Evolutionary conservation across 2,113 vertebrate species (phyloP), one percentile per base, ranked within the genome.

Genomic region (Gobius niger): DNA sequence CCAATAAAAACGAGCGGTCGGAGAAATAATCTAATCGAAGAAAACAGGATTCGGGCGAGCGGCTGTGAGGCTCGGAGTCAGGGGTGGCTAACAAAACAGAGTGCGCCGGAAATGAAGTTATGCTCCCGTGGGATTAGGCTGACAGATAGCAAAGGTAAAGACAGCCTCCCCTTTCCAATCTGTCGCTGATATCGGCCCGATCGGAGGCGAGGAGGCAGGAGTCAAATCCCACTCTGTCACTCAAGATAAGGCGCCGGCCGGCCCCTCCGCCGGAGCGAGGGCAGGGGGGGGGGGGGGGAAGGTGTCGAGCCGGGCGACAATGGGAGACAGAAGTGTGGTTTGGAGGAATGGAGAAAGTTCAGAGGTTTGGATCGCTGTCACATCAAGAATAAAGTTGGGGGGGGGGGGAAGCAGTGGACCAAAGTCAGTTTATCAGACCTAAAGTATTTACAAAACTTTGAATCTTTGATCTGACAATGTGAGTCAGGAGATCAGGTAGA

Each of bases 141-240:
- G 82, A 83, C 82, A 87, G 85, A 87, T 82, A 85, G 86, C 81
- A 68, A 80, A 82, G 79, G 88, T 85, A 83, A 86, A 86, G 84
- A 86, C 77, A 67, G 64, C 70, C 84, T 82, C 44, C 68, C 24
- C 40, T 77, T 82, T 83, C 79, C 81, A 83, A 86, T 81, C 82
- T 76, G 75, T 69, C 82, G 34, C 44, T 41, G 78, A 89, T 82
- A 86, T 87, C 87, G 24, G 82, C 80, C 65, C 71, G 80, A 87
- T 87, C 82, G 78, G 79, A 71, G 84, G 68, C 70, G 68, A 83
- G 82, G 80, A 76, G 47, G 79, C 80, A 72, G 60, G 47, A 63
- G 78, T 73, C 67, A 81, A 75, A 75, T 52, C 57, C 57, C 40
- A 44, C 57, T 42, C 57, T 60, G 57, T 40, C 57, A 60, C 57